Conservation (phyloP, 2,113 vertebrate genomes). For the Paramormyrops kingsleyae region DNA sequence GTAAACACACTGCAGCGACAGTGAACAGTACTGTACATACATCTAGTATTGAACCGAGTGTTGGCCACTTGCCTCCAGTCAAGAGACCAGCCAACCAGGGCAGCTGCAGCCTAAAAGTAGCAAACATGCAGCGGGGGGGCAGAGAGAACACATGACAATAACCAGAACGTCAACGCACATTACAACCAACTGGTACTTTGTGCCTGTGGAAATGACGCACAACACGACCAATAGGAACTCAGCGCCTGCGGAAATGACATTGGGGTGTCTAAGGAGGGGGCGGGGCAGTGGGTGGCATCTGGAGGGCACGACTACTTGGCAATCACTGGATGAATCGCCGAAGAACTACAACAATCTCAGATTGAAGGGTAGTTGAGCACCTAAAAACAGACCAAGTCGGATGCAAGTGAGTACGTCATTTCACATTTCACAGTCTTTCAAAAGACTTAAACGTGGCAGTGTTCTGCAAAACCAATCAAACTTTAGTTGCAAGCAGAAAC, state of each 20-base stretch:
- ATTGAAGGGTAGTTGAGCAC: background rate
- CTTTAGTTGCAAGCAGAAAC: constrained; percentile 14
- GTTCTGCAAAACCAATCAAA: constrained; percentile 3
- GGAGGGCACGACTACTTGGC: background rate
- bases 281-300: background rate
- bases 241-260: constrained; percentile 13
- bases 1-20: constrained; percentile 21
- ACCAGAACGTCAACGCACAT: constrained; percentile 43
- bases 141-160: constrained; percentile 38
- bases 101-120: constrained; percentile 37
- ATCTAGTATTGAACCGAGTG: constrained; percentile 26
- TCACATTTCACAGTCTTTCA: background rate
- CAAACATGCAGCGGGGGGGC: constrained; percentile 36
- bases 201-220: constrained; percentile 23
- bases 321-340: constrained; percentile 4
- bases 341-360: constrained; percentile 5
- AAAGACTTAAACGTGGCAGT: background rate
- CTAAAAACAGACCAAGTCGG: constrained; percentile 9
- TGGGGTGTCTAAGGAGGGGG: constrained; percentile 1
- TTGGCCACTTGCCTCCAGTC: constrained; percentile 29
- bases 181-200: constrained; percentile 30
- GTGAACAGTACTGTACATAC: constrained; percentile 27
- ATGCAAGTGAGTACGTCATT: background rate
- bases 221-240: constrained; percentile 30
- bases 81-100: constrained; percentile 28